Evolutionary conservation across 2,797 vertebrate species (phyloP).

Genomic region (Megaceryle alcyon): DNA sequence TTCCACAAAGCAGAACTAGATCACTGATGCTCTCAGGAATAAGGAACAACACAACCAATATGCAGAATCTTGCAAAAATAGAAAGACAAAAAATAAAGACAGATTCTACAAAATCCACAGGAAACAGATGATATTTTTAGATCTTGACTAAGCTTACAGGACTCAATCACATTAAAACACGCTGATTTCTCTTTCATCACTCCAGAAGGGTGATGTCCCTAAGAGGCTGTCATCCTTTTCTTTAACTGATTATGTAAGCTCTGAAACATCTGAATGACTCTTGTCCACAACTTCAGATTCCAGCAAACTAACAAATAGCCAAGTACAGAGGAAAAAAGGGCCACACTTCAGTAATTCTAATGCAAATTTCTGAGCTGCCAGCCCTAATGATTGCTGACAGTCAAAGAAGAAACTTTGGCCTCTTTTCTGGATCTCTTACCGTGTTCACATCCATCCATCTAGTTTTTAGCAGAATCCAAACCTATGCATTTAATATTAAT

Average conservation of each 20-base stretch:
- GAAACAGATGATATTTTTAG: not conserved
- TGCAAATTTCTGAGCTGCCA: not conserved
- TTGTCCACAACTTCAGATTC: not conserved
- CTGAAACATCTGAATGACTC: not conserved
- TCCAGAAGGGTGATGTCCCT: not conserved
- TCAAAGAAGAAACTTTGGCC: not conserved
- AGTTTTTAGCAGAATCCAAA: not conserved
- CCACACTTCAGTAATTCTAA: not conserved
- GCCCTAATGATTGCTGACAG: not conserved
- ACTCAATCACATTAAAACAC: not conserved
- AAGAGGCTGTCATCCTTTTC: not conserved
- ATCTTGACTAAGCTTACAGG: not conserved
- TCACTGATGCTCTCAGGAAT: not conserved
- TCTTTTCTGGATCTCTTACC: not conserved
- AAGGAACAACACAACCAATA: not conserved
- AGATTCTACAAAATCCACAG: not conserved
- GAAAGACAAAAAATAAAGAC: not conserved
- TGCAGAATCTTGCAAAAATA: not conserved
- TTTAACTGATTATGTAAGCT: not conserved
- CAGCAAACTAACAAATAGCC: not conserved
- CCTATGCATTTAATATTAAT: not conserved
- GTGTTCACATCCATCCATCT: not conserved
- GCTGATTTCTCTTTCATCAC: not conserved
- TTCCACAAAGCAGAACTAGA: not conserved
- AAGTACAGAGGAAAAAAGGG: not conserved